phyloP scores from a whole-genome alignment of 2,113 vertebrate species.

The Colistium nudipinnis region DNA sequence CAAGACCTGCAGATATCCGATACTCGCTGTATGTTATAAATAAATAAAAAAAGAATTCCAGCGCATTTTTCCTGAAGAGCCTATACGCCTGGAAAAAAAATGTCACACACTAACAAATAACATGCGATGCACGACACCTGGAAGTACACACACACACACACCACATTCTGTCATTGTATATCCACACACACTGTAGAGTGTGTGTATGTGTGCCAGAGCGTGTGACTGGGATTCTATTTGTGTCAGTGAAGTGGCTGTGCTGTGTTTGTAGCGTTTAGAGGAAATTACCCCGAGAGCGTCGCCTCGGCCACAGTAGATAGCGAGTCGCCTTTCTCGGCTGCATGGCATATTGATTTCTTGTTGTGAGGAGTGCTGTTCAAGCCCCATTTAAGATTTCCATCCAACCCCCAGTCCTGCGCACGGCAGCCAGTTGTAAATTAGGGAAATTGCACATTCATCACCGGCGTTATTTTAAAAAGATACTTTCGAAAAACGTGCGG shows the following conservation, averaged over 20 bases:
- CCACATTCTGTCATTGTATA: no score
- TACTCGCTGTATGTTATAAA: background rate
- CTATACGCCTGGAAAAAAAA: background rate
- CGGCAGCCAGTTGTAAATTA: slow-evolving; percentile 93
- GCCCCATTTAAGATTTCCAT: slow-evolving; percentile 99
- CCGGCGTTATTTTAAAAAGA: slow-evolving; percentile 97
- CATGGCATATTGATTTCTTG: slow-evolving; percentile 98
- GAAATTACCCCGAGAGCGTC: slow-evolving; percentile 82
- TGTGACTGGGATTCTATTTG: slow-evolving; percentile 64
- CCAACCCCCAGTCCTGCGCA: slow-evolving; percentile 92
- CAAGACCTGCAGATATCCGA: background rate
- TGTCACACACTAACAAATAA: background rate
- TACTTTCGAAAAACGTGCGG: slow-evolving; percentile 90
- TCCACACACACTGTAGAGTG: slow-evolving; percentile 19
- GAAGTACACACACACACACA: background rate
- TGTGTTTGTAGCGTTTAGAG: slow-evolving; percentile 80
- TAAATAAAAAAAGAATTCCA: background rate
- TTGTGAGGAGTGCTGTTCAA: slow-evolving; percentile 97
- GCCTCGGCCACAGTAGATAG: slow-evolving; percentile 85
- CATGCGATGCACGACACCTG: background rate
- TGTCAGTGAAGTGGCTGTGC: slow-evolving; percentile 71
- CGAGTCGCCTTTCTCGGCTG: slow-evolving; percentile 83
- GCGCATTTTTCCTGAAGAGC: background rate
- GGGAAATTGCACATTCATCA: slow-evolving; percentile 99
- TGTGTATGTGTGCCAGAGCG: slow-evolving; percentile 54